Base-by-base conservation (phyloP, 2,113 vertebrate species). In the Cottus gobio region DNA sequence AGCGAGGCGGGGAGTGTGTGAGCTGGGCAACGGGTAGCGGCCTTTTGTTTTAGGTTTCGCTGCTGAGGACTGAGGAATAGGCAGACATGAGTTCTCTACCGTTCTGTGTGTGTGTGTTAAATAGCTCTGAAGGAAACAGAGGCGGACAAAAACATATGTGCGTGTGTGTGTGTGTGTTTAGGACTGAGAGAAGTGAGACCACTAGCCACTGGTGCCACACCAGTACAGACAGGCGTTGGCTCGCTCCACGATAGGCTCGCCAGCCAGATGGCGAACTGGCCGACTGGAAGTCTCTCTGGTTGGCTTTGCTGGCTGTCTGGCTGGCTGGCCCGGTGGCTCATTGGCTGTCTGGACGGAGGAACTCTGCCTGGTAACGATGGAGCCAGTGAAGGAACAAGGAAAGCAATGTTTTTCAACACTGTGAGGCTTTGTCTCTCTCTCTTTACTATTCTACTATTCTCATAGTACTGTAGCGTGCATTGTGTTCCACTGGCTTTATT, bases 291-390 rank as follows among this genome's bases (percentile, higher is more conserved):
- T 72, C 44, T 71, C 39, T 69, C 72, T 63, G 70, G 64, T 67
- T 85, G 85, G 76, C 66, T 71, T 28, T 46, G 67, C 50, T 76
- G 65, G 71, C 22, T 84, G 84, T 57, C 79, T 85, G 64, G 67
- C 75, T 57, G 77, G 60, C 75, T 57, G 77, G 64, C 61, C 67
- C 12, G 69, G 60, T 69, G 73, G 75, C 85, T 89, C 76, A 82
- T 83, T 87, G 83, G 87, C 42, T 87, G 87, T 75, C 80, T 85
- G 63, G 62, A 28, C 66, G 48, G 75, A 66, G 56, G 77, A 82
- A 93, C 69, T 85, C 82, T 89, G 80, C 90, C 84, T 75, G 70
- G 86, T 90, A 88, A 89, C 87, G 44, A 83, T 58, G 0, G 26
- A 85, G 71, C 81, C 65, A 78, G 81, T 77, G 60, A 77, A 77